Evolutionary conservation across 2,888 invertebrate genomes (phyloP).

Genomic region (Rhyacophila evoluta): DNA sequence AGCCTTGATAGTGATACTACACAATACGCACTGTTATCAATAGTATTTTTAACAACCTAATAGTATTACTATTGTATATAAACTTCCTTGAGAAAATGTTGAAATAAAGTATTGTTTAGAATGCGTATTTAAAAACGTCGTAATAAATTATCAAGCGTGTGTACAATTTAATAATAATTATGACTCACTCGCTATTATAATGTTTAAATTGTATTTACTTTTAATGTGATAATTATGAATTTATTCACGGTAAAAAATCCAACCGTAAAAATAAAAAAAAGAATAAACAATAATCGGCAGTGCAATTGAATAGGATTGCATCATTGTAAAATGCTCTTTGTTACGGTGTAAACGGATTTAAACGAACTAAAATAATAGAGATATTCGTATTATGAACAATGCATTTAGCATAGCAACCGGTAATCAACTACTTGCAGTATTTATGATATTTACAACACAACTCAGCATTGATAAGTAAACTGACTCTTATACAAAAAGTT

Average conservation of each 20-base stretch:
- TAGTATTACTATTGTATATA: background rate
- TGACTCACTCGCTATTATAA: background rate
- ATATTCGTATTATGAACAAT: background rate
- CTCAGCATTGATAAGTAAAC: too few relatives aligned
- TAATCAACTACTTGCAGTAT: background rate
- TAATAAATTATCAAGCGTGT: background rate
- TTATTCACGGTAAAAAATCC: background rate
- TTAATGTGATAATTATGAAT: background rate
- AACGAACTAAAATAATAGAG: background rate
- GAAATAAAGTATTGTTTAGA: background rate
- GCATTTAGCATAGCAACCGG: background rate
- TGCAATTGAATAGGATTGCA: background rate
- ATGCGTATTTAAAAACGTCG: background rate
- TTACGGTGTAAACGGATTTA: background rate
- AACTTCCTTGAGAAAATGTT: background rate
- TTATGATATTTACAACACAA: too few relatives aligned
- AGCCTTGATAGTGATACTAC: too few relatives aligned
- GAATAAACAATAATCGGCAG: background rate
- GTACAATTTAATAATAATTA: background rate
- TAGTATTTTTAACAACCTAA: background rate
- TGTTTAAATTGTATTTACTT: background rate
- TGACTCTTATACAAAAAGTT: too few relatives aligned
- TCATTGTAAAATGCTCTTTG: constrained; percentile 1
- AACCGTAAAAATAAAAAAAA: background rate
- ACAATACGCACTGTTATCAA: too few relatives aligned